Base-by-base conservation (phyloP, 2,113 vertebrate species). In the Elgaria multicarinata region DNA sequence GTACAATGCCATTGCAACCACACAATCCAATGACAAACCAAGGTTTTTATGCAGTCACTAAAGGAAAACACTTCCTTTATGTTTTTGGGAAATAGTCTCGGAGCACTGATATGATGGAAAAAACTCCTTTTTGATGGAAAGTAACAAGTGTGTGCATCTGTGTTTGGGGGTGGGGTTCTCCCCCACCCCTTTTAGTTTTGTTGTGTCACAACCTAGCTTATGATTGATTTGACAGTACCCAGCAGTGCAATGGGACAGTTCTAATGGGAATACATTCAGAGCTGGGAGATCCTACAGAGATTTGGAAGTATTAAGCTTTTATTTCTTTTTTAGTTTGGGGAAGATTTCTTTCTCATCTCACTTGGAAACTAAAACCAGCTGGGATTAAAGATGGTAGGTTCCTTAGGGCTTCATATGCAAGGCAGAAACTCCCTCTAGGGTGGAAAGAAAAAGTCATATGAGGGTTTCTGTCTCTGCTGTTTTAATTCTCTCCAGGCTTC, bases 321-420 rank as follows among this genome's bases (percentile, higher is more conserved):
- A n/a, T 22, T 66, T 44, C 13, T 6, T 26, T 50, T 46, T 66
- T 69, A 93, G 89, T 81, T 77, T 94, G 84, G 55, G 87, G 71
- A 53, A 93, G 84, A 90, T 85, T 94, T 95, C 89, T 92, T 88
- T 87, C 90, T 85, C 46, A 58, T 86, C 95, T 93, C 93, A 90
- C 95, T 93, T 93, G 86, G 64, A 94, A 64, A 82, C 82, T 90
- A 83, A 82, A 93, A 94, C 94, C 92, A 90, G 39, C 85, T 74
- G 55, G 64, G 80, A 90, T 80, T 79, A 95, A 96, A 93, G 90
- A 92, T 79, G 13, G 9, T 39, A 80, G 76, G 80, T 92, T 90
- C 87, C 53, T 50, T 72, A 86, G 88, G 75, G 42, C 74, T 94
- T 91, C 87, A 85, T 86, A 66, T 82, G 86, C 90, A 82, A 66